phyloP scores from a whole-genome alignment of 2,888 invertebrate genomes.

The Elysia crispata region DNA sequence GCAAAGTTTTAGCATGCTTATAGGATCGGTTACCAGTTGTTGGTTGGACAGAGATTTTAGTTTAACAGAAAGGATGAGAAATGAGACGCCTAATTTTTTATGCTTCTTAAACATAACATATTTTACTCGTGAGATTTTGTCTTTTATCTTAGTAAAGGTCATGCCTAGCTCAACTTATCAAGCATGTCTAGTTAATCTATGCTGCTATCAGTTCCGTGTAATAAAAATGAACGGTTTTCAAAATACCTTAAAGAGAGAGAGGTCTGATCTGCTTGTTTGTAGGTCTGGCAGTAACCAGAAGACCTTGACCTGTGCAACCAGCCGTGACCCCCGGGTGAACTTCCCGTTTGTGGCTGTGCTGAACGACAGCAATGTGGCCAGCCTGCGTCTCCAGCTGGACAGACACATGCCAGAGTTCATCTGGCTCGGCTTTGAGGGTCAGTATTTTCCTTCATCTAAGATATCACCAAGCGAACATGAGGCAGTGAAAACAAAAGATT shows the following conservation, averaged over 20 bases:
- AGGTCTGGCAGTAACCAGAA: slow-evolving; percentile 46
- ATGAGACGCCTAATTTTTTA: not conserved
- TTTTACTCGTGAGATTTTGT: not conserved
- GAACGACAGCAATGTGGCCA: slow-evolving; percentile 55
- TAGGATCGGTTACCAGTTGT: too few species aligned
- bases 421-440: slow-evolving; percentile 57
- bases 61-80: too few species aligned
- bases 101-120: not conserved
- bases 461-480: too few species aligned
- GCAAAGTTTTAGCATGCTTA: too few species aligned
- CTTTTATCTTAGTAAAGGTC: not conserved
- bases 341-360: slow-evolving; percentile 54
- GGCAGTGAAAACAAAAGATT: too few species aligned
- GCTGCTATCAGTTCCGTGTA: too few species aligned
- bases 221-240: too few species aligned
- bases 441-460: not conserved
- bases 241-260: too few species aligned
- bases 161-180: too few species aligned
- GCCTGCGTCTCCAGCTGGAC: slow-evolving; percentile 42
- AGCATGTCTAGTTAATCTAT: too few species aligned
- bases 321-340: slow-evolving; percentile 49
- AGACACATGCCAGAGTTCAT: slow-evolving; percentile 49
- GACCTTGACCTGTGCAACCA: slow-evolving; percentile 47
- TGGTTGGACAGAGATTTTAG: too few species aligned
- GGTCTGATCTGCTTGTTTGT: too few species aligned